Percentiles rank a stretch among this genome's conserved stretches.
phyloP scores from a whole-genome alignment of 2,888 invertebrate species.

The Zelleria hepariella region DNA sequence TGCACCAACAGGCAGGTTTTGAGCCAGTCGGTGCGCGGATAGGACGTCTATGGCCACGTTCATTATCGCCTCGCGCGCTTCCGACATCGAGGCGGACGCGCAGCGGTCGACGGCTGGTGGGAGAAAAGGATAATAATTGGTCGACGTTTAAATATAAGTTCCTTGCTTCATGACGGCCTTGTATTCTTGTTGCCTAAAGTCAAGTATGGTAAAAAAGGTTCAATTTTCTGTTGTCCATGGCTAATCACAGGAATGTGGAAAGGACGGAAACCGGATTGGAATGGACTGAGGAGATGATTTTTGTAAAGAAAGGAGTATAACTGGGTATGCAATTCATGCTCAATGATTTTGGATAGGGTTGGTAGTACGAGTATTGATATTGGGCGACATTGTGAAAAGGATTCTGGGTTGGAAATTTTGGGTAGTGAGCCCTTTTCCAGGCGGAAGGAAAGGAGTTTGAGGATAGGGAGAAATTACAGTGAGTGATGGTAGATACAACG shows the following conservation, averaged over 20 bases:
- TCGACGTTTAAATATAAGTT: not conserved
- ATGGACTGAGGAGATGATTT: constrained; percentile 5
- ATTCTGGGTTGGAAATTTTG: constrained; percentile 7
- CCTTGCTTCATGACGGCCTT: too few species aligned
- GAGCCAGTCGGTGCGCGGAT: constrained; percentile 52
- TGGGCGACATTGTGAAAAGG: constrained; percentile 11
- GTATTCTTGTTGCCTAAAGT: too few species aligned
- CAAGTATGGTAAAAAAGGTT: too few species aligned
- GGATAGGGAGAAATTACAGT: constrained; percentile 11
- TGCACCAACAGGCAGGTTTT: constrained; percentile 73
- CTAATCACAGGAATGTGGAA: too few species aligned
- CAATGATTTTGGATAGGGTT: too few species aligned
- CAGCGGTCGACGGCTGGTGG: constrained; percentile 89
- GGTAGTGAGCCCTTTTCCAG: constrained; percentile 12
- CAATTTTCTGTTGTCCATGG: too few species aligned
- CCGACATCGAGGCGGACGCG: constrained; percentile 85
- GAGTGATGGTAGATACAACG: constrained; percentile 4
- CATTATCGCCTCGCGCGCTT: constrained; percentile 96
- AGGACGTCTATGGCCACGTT: constrained; percentile 93
- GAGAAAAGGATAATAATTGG: not conserved
- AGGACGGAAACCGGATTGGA: too few species aligned
- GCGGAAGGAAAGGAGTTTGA: constrained; percentile 7
- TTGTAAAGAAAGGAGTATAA: not conserved
- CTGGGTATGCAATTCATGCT: constrained; percentile 9
- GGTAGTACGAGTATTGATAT: too few species aligned